phyloP scores from a whole-genome alignment of 1,140 invertebrate genomes.

The Euwallacea fornicatus region DNA sequence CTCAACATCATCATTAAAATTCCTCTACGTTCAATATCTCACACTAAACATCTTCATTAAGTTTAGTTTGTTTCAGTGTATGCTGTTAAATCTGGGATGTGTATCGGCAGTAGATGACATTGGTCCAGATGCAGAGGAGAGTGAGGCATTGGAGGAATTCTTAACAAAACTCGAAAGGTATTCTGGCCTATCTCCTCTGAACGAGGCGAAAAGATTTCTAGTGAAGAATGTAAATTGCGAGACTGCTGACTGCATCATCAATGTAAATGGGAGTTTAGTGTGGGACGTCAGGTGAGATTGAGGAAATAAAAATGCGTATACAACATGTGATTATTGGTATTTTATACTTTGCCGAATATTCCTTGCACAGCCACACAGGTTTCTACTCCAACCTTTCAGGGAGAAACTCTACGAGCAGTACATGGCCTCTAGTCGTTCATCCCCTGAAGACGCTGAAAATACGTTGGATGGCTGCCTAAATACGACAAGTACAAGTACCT shows the following conservation, averaged over 20 bases:
- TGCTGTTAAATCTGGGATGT: too few species aligned
- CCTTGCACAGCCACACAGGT: not conserved
- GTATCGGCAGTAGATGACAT: too few species aligned
- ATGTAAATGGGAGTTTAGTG: not conserved
- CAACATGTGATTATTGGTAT: not conserved
- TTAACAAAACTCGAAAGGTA: not conserved
- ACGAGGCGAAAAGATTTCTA: not conserved
- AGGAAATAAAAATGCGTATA: not conserved
- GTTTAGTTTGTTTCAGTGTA: too few species aligned
- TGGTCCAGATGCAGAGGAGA: too few species aligned
- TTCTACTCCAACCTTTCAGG: slow-evolving; percentile 5
- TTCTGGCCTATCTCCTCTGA: not conserved
- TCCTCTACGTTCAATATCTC: too few species aligned
- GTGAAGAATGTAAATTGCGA: not conserved
- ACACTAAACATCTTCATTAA: too few species aligned
- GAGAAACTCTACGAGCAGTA: not conserved
- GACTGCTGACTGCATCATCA: not conserved
- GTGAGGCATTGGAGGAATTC: too few species aligned
- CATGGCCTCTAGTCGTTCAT: not conserved
- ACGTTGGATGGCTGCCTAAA: slow-evolving; percentile 9
- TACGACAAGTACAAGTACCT: not conserved
- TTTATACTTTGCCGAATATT: not conserved
- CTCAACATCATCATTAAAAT: too few species aligned
- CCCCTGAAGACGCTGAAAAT: not conserved
- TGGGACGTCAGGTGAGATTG: slow-evolving; percentile 2